phyloP scores from a whole-genome alignment of 2,888 invertebrate genomes.

The Drosophila prostipennis region DNA sequence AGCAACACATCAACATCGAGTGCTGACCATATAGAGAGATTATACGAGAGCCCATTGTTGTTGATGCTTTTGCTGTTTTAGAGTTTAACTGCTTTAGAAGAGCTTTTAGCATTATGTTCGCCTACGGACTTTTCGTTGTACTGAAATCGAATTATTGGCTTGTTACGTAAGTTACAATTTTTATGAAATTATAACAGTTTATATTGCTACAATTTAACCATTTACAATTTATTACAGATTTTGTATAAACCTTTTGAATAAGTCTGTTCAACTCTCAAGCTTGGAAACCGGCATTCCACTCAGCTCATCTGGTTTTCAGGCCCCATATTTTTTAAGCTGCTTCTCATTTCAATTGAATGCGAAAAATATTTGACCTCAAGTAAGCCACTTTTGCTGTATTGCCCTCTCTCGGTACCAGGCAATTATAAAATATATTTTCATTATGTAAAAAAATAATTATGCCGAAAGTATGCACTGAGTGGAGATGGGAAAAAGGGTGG shows the following conservation, averaged over 20 bases:
- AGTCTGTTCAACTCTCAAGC: neutral
- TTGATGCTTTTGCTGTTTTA: constrained; percentile 12
- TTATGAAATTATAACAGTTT: constrained; percentile 2
- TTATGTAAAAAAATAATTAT: constrained; percentile 70
- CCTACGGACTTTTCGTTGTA: constrained; percentile 6
- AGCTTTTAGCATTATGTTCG: constrained; percentile 47
- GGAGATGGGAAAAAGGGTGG: neutral
- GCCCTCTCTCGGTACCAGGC: constrained; percentile 23
- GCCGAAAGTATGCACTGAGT: constrained; percentile 50
- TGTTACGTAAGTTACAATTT: neutral
- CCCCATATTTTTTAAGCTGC: constrained; percentile 1
- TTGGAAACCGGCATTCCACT: neutral
- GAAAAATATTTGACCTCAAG: constrained; percentile 48
- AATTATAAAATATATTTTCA: constrained; percentile 73
- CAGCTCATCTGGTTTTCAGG: constrained; percentile 1
- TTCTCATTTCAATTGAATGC: constrained; percentile 14
- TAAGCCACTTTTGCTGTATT: constrained; percentile 9
- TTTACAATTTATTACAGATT: neutral
- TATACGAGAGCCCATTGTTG: constrained; percentile 3
- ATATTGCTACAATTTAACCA: neutral
- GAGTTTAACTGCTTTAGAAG: constrained; percentile 5
- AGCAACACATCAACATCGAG: constrained; percentile 22
- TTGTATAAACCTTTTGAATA: neutral
- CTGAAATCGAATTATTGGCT: constrained; percentile 1
- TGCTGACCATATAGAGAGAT: constrained; percentile 38